Conservation (phyloP, 2,888 invertebrate species). For the Mythimna pallens region DNA sequence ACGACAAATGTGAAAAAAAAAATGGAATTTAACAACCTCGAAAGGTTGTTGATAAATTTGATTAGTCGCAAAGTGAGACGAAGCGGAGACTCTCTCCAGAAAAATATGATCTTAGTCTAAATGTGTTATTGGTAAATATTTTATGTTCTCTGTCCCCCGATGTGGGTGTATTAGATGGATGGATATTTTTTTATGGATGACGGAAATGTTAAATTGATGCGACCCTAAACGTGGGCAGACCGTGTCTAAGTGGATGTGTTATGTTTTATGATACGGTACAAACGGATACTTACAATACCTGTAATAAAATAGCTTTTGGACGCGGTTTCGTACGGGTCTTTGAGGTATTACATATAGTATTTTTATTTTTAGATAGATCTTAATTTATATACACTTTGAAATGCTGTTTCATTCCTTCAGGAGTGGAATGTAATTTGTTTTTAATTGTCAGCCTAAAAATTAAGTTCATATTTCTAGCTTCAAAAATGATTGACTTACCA, state of each 20-base stretch:
- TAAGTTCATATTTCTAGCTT: too few species aligned
- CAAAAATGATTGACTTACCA: too few species aligned
- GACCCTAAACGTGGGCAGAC: slow-evolving; percentile 13
- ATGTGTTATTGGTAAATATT: slow-evolving; percentile 59
- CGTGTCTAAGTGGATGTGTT: slow-evolving; percentile 4
- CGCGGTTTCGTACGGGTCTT: too few species aligned
- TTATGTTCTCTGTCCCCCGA: slow-evolving; percentile 36
- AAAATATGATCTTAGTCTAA: slow-evolving; percentile 45
- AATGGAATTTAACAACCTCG: slow-evolving; percentile 37
- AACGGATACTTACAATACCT: neutral
- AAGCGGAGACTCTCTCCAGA: slow-evolving; percentile 13
- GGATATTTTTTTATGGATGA: slow-evolving; percentile 45
- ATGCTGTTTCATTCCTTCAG: too few species aligned
- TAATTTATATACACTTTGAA: too few species aligned
- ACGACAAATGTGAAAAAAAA: slow-evolving; percentile 29
- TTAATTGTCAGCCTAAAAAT: too few species aligned
- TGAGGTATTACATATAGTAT: too few species aligned
- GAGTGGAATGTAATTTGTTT: too few species aligned
- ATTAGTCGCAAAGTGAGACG: slow-evolving; percentile 53
- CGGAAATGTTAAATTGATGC: slow-evolving; percentile 39
- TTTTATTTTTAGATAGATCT: too few species aligned
- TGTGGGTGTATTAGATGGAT: slow-evolving; percentile 36
- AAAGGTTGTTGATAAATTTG: slow-evolving; percentile 58
- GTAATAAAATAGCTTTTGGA: neutral
- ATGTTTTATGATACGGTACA: neutral